phyloP scores from a whole-genome alignment of 2,113 vertebrate species.

The Cyrtonyx montezumae region DNA sequence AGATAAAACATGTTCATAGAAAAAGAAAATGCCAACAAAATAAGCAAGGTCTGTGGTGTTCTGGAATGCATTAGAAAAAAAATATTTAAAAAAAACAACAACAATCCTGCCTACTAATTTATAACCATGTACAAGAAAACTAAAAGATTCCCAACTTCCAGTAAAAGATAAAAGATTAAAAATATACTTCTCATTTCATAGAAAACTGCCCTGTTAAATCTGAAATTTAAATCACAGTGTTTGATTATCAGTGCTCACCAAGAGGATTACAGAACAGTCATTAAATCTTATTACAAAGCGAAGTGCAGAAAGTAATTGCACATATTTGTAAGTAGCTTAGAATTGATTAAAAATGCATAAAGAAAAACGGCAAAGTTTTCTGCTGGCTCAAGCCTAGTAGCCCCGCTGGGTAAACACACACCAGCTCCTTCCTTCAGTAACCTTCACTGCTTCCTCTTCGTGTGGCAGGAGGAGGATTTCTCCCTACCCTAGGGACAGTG shows the following conservation, averaged over 20 bases:
- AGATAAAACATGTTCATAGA: slow-evolving; percentile 28
- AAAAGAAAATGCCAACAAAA: slow-evolving; percentile 2
- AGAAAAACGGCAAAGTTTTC: slow-evolving; percentile 73
- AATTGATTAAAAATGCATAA: slow-evolving; percentile 84
- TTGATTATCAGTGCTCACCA: slow-evolving; percentile 75
- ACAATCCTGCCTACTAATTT: slow-evolving; percentile 42
- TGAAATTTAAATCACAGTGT: slow-evolving; percentile 70
- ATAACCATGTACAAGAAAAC: background rate
- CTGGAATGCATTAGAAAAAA: background rate
- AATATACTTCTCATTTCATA: background rate
- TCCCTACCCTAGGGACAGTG: slow-evolving; percentile 24
- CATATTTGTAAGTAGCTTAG: slow-evolving; percentile 84
- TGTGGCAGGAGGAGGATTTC: slow-evolving; percentile 12
- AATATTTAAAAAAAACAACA: background rate
- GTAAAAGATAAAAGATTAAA: slow-evolving; percentile 47
- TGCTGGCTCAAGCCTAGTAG: slow-evolving; percentile 58
- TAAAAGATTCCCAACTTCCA: slow-evolving; percentile 53
- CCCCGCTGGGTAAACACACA: slow-evolving; percentile 45
- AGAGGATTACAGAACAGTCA: slow-evolving; percentile 73
- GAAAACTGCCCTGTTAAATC: slow-evolving; percentile 43
- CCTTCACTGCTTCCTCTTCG: background rate
- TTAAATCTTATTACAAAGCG: slow-evolving; percentile 81
- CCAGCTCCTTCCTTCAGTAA: slow-evolving; percentile 43
- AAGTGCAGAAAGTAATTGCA: slow-evolving; percentile 80
- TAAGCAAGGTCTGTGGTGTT: background rate